Evolutionary conservation across 1,140 invertebrate species (phyloP), one percentile per base, ranked within the genome.

Genomic region (fruit fly (Drosophila melanogaster)): DNA sequence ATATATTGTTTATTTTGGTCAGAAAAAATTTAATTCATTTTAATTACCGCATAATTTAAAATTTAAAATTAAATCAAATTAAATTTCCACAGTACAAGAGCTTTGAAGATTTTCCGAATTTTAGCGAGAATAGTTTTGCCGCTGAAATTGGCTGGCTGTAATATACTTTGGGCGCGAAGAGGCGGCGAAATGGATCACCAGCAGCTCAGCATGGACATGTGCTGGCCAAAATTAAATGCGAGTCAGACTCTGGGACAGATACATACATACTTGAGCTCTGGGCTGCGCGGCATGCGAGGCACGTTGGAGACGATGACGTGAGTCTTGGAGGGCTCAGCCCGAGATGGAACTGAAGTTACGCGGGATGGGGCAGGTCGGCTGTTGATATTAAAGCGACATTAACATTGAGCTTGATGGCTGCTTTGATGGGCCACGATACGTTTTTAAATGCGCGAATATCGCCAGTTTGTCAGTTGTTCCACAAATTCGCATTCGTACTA

Each of bases 321-420:
- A 76, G 73, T 62, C 60, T 60, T 55, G 80, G 74, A 72, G 73
- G 79, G 46, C 58, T 51, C 33, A 60, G 61, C 22, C 44, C 44
- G 72, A 57, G 65, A 76, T 57, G 53, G 73, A 81, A 49, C 40
- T 58, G 47, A 58, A 49, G 71, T 51, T 38, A 53, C 5, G 26
- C 41, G 19, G 47, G 53, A 15, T 53, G 43, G 30, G 43, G 49
- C 35, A 19, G 50, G 33, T 19, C 47, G 46, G 41, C 47, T 67
- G 61, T 78, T 81, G 64, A 71, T 87, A 85, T 86, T 87, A 86
- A 87, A 83, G 75, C 79, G 56, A 55, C 79, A 72, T 84, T 87
- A 87, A 77, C 84, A 89, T 89, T 87, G 84, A 87, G 84, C 80
- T 84, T 84, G 72, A 83, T 84, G 70, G 75, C 69, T 79, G 55